phyloP scores from a whole-genome alignment of 2,888 invertebrate species.

The Artemia sinica region DNA sequence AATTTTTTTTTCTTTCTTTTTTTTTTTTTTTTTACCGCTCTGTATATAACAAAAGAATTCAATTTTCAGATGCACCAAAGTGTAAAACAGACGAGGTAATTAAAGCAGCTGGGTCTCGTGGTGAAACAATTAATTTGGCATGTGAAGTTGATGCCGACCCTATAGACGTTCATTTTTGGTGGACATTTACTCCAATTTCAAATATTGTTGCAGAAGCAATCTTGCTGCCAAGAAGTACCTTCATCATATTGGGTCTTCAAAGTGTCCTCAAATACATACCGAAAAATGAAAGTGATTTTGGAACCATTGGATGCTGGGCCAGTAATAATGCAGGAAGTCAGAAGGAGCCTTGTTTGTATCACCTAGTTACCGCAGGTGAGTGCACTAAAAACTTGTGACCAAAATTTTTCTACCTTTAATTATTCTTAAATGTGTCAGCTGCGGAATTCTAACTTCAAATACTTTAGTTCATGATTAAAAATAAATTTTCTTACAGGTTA shows the following conservation, averaged over 20 bases:
- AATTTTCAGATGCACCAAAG: slow-evolving; percentile 19
- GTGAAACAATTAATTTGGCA: slow-evolving; percentile 26
- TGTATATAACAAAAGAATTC: too few relatives aligned
- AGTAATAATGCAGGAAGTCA: slow-evolving; percentile 20
- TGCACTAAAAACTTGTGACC: neutral
- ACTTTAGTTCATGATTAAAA: too few relatives aligned
- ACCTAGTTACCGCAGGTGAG: slow-evolving; percentile 20
- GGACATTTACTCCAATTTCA: slow-evolving; percentile 20
- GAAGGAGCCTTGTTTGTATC: slow-evolving; percentile 20
- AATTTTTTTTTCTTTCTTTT: neutral
- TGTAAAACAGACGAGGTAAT: slow-evolving; percentile 25
- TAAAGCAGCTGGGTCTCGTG: slow-evolving; percentile 27
- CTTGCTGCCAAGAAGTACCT: neutral
- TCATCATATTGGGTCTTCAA: neutral
- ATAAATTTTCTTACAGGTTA: too few relatives aligned
- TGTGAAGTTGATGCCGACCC: slow-evolving; percentile 29
- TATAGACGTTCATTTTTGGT: slow-evolving; percentile 21
- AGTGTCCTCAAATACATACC: slow-evolving; percentile 12
- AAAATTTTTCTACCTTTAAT: too few relatives aligned
- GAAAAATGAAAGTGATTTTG: slow-evolving; percentile 20
- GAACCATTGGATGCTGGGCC: slow-evolving; percentile 20
- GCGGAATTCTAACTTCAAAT: too few relatives aligned
- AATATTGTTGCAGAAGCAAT: neutral
- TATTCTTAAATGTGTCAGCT: too few relatives aligned
- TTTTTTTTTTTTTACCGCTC: neutral